Conservation (phyloP, 2,888 invertebrate genomes). For the Tachystola acroxantha region DNA sequence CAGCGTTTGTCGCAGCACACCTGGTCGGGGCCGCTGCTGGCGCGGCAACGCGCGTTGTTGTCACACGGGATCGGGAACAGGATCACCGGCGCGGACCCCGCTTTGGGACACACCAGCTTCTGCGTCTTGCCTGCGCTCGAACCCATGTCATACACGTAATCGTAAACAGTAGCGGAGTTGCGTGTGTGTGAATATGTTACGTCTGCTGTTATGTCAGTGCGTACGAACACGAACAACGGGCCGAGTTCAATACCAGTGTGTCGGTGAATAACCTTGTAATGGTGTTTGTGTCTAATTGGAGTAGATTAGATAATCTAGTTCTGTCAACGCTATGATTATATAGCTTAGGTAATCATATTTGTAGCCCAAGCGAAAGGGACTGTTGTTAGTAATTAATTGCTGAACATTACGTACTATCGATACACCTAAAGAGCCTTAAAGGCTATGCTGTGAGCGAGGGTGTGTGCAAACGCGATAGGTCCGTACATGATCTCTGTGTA, state of each 20-base stretch:
- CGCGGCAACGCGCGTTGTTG: slow-evolving; percentile 64
- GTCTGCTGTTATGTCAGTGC: slow-evolving; percentile 38
- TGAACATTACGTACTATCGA: too few relatives aligned
- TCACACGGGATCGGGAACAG: slow-evolving; percentile 68
- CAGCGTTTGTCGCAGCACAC: slow-evolving; percentile 77
- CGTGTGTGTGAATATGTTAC: slow-evolving; percentile 38
- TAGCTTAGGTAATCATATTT: too few relatives aligned
- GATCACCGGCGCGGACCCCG: slow-evolving; percentile 46
- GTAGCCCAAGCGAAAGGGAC: too few relatives aligned
- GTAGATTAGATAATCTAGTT: too few relatives aligned
- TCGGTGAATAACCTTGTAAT: slow-evolving; percentile 8
- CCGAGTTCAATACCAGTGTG: slow-evolving; percentile 33
- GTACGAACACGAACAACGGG: slow-evolving; percentile 40
- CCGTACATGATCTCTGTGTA: too few relatives aligned
- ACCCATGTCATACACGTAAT: slow-evolving; percentile 29
- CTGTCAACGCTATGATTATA: too few relatives aligned
- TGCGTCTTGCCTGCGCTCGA: slow-evolving; percentile 52
- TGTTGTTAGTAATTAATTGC: too few relatives aligned
- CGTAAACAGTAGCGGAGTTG: slow-evolving; percentile 27
- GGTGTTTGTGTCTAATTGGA: neutral
- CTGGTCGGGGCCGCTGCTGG: slow-evolving; percentile 59
- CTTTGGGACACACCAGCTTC: slow-evolving; percentile 65
- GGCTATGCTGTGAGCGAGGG: too few relatives aligned
- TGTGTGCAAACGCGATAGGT: too few relatives aligned
- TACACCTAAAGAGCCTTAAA: too few relatives aligned